Percentiles rank a stretch among this genome's conserved stretches.
phyloP scores from a whole-genome alignment of 2,113 vertebrate species.

The Danionella cerebrum region DNA sequence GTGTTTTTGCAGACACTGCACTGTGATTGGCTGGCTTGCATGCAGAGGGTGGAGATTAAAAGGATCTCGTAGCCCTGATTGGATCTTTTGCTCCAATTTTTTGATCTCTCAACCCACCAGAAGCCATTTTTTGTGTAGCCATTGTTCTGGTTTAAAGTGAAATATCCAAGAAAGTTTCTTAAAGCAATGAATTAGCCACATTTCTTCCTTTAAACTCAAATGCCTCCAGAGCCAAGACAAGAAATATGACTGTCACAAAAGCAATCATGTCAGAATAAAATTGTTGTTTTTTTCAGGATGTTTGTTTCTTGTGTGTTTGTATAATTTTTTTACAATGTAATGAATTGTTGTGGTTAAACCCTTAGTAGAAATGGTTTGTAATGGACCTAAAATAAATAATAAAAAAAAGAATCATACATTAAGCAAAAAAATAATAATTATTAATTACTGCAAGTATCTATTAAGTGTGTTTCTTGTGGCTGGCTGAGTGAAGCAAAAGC shows the following conservation, averaged over 20 bases:
- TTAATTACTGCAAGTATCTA: too few relatives aligned
- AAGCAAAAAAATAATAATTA: too few relatives aligned
- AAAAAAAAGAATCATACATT: too few relatives aligned
- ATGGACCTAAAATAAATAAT: too few relatives aligned
- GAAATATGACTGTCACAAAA: slow-evolving; percentile 49
- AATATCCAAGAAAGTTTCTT: slow-evolving; percentile 36
- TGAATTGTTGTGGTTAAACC: too few relatives aligned
- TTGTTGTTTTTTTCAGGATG: slow-evolving; percentile 54
- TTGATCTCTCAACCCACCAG: slow-evolving; percentile 35
- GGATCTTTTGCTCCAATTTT: slow-evolving; percentile 19
- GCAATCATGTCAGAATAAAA: slow-evolving; percentile 69
- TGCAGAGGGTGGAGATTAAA: slow-evolving; percentile 23
- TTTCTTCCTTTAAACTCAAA: slow-evolving; percentile 43
- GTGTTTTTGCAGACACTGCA: slow-evolving; percentile 58
- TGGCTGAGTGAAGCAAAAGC: too few relatives aligned
- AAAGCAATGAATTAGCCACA: too few relatives aligned
- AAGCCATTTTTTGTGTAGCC: slow-evolving; percentile 55
- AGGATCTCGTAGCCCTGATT: slow-evolving; percentile 1
- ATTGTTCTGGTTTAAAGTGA: slow-evolving; percentile 46
- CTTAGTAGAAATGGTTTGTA: too few relatives aligned
- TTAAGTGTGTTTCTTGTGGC: too few relatives aligned
- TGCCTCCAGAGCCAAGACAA: slow-evolving; percentile 38
- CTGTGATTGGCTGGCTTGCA: slow-evolving; percentile 60
- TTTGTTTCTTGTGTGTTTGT: not conserved
- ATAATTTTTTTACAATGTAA: not conserved